A percentile compares a stretch with the other conserved stretches of the same genome.
Conservation (phyloP, 2,113 vertebrate species). For the Cnemophilus loriae region DNA sequence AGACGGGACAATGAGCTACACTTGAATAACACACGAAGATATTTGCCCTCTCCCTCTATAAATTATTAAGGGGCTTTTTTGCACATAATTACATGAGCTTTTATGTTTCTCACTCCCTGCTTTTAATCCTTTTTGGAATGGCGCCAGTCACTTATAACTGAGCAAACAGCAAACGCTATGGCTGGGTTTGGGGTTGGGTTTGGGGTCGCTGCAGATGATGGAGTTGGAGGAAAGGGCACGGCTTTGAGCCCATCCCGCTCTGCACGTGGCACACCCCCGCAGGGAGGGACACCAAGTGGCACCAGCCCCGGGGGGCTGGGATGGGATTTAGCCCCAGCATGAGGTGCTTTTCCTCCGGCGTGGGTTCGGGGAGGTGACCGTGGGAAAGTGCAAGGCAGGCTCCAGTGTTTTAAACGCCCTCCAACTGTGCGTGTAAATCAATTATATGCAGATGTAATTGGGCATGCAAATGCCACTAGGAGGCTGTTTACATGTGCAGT, state of each 20-base stretch:
- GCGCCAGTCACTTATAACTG: background rate
- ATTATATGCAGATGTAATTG: slow-evolving; percentile 55
- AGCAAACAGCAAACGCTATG: background rate
- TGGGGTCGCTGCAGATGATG: background rate
- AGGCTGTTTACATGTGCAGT: slow-evolving; percentile 38
- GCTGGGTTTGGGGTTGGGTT: background rate
- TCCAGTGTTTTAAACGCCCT: slow-evolving; percentile 14
- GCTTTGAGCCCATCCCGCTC: fast-evolving
- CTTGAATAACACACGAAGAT: slow-evolving; percentile 58
- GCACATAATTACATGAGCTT: slow-evolving; percentile 66
- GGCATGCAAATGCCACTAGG: slow-evolving; percentile 43
- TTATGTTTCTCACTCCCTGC: slow-evolving; percentile 65
- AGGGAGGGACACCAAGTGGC: background rate
- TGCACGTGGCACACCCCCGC: fast-evolving
- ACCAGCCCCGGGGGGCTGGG: fast-evolving
- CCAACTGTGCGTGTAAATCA: slow-evolving; percentile 55
- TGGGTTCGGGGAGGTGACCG: background rate
- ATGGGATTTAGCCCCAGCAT: fast-evolving
- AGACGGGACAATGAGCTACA: slow-evolving; percentile 62
- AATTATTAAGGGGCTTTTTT: slow-evolving; percentile 67
- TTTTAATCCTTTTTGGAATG: slow-evolving; percentile 69
- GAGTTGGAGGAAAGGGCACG: background rate
- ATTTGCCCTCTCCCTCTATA: slow-evolving; percentile 71
- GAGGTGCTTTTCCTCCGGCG: fast-evolving
- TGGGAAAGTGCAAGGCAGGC: background rate